Evolutionary conservation across 2,797 vertebrate species (phyloP).

Genomic region (Podargus strigoides): DNA sequence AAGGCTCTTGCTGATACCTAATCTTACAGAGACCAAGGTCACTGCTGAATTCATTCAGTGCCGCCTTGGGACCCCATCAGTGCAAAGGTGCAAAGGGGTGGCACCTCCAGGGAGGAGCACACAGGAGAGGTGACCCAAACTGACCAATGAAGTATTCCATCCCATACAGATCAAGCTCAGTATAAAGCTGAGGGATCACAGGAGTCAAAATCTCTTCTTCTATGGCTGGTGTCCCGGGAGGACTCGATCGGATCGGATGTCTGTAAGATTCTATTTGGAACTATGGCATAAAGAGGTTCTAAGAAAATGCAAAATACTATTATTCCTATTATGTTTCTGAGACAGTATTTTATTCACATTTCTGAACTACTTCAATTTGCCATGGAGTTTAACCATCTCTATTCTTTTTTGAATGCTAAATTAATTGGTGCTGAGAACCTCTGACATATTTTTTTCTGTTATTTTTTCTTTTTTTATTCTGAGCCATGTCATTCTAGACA

Average conservation of each 20-base stretch:
- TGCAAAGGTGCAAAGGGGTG: too few relatives aligned
- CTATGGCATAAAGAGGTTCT: neutral
- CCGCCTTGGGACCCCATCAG: too few relatives aligned
- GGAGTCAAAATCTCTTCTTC: too few relatives aligned
- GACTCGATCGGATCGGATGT: neutral
- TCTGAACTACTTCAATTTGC: slow-evolving; percentile 29
- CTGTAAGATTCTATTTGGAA: neutral
- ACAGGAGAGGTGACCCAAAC: too few relatives aligned
- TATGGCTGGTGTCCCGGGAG: too few relatives aligned
- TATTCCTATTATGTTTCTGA: neutral
- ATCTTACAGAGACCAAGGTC: too few relatives aligned
- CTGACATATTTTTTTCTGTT: neutral
- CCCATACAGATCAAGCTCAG: too few relatives aligned
- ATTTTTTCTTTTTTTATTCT: neutral
- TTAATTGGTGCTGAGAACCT: slow-evolving; percentile 48
- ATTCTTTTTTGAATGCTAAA: slow-evolving; percentile 26
- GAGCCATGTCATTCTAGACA: neutral
- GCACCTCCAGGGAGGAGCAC: too few relatives aligned
- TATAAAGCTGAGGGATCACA: too few relatives aligned
- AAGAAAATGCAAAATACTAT: slow-evolving; percentile 1
- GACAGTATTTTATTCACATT: neutral
- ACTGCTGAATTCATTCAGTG: too few relatives aligned
- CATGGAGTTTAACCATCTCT: slow-evolving; percentile 6
- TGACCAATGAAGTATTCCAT: too few relatives aligned
- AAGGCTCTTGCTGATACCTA: too few relatives aligned